Evolutionary conservation across 2,113 vertebrate species (phyloP), one percentile per base, ranked within the genome.

Genomic region (Stigmatopora argus): DNA sequence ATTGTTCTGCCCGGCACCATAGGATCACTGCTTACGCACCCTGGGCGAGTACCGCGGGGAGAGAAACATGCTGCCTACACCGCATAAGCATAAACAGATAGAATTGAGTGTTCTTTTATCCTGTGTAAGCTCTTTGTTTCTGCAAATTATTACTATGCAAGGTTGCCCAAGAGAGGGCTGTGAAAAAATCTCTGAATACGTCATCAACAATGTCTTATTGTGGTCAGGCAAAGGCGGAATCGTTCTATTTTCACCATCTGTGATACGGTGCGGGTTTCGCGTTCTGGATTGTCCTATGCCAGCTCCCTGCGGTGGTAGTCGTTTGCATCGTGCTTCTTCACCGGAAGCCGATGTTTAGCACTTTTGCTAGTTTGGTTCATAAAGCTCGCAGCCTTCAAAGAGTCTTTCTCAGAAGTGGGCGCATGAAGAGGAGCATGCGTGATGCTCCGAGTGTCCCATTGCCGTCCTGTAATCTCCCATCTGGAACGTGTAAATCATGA

Each of bases 401-500:
- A 38, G n/a, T 61, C 41, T 45, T 45, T 45, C 13, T 19, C 47
- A 61, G 65, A 65, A 71, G 46, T 59, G 71, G 72, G 79, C 70
- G 70, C 79, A 68, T 38, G 35, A 68, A 69, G 75, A 11, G 41
- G 74, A 67, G 73, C 64, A 72, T 73, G 71, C 71, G 77, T 69
- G 82, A 85, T 83, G 76, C 83, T 83, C 76, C 71, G 76, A 61
- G 71, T 68, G 77, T 72, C 73, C 83, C 73, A 70, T 71, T 78
- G 51, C 74, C 80, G 78, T 78, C 71, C 82, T 79, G 70, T 84
- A 87, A 84, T 85, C 83, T 83, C 68, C 81, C 89, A 90, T 89
- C 88, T 91, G 89, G 86, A 88, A 84, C 66, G 83, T 85, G 86
- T 90, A 90, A 91, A 91, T 90, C 88, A 90, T 72, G 78, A 74